Evolutionary conservation across 2,888 invertebrate genomes (phyloP).

Genomic region (Hemaris fuciformis): DNA sequence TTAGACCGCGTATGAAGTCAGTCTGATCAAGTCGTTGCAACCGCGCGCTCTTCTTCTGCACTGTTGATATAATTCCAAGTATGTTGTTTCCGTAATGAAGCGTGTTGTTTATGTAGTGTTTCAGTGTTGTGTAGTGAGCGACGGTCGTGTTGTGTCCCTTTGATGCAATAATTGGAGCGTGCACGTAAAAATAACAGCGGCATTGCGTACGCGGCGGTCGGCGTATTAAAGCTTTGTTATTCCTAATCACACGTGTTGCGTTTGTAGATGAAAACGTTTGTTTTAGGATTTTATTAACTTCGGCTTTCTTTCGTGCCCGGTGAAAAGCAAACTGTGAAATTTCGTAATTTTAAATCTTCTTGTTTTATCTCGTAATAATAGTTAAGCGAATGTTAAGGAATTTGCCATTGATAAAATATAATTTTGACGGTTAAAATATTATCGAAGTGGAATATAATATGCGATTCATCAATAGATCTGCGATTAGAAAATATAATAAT

Average conservation of each 20-base stretch:
- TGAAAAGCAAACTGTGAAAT: background rate
- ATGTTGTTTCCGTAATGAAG: background rate
- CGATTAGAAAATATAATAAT: background rate
- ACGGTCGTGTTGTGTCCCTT: constrained; percentile 38
- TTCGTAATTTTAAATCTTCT: background rate
- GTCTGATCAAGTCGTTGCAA: constrained; percentile 47
- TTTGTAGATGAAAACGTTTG: constrained; percentile 7
- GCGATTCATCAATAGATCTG: no score
- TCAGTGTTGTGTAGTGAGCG: constrained; percentile 16
- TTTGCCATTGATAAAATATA: no score
- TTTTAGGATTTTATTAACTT: constrained; percentile 17
- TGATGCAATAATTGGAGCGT: constrained; percentile 57
- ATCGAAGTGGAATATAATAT: no score
- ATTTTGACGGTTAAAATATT: no score
- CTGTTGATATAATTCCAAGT: background rate
- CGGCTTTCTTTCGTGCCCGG: background rate
- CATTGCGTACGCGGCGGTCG: constrained; percentile 27
- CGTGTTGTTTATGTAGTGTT: background rate
- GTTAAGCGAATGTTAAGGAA: background rate
- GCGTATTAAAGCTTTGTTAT: constrained; percentile 6
- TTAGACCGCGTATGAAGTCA: constrained; percentile 60
- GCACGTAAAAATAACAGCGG: constrained; percentile 49
- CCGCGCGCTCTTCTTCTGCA: constrained; percentile 1
- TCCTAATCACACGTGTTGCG: constrained; percentile 9
- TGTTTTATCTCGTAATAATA: background rate